phyloP scores from a whole-genome alignment of 2,888 invertebrate genomes.

The Tricholauxania praeusta region DNA sequence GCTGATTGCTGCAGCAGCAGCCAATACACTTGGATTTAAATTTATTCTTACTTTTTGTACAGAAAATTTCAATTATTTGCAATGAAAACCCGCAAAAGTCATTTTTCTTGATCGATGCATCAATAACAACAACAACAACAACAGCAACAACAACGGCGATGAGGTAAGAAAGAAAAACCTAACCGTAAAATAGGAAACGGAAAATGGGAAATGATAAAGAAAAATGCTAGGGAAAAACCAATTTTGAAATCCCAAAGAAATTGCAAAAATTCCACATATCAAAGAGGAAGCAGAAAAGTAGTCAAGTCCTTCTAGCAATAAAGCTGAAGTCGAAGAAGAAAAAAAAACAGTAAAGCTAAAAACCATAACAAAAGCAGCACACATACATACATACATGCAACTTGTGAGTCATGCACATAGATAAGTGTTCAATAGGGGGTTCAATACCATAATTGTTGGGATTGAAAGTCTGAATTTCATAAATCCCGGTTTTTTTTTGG shows the following conservation, averaged over 20 bases:
- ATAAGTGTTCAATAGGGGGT: no score
- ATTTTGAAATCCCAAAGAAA: conserved; percentile 30
- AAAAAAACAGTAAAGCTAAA: no score
- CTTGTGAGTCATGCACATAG: no score
- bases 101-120: conserved; percentile 32
- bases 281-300: neutral
- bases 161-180: neutral
- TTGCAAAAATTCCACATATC: conserved; percentile 29
- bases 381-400: no score
- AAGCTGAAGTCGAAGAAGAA: no score
- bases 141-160: conserved; percentile 34
- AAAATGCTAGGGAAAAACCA: conserved; percentile 27
- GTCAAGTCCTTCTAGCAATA: no score
- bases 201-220: conserved; percentile 16
- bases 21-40: no score
- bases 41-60: neutral
- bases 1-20: no score
- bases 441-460: no score
- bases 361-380: no score
- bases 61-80: conserved; percentile 32
- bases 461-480: no score
- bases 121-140: conserved; percentile 37
- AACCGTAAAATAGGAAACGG: conserved; percentile 4
- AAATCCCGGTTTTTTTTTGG: no score
- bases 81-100: conserved; percentile 31